Evolutionary conservation across 2,888 invertebrate species (phyloP).

Genomic region (Liopterus haemorrhoidalis): DNA sequence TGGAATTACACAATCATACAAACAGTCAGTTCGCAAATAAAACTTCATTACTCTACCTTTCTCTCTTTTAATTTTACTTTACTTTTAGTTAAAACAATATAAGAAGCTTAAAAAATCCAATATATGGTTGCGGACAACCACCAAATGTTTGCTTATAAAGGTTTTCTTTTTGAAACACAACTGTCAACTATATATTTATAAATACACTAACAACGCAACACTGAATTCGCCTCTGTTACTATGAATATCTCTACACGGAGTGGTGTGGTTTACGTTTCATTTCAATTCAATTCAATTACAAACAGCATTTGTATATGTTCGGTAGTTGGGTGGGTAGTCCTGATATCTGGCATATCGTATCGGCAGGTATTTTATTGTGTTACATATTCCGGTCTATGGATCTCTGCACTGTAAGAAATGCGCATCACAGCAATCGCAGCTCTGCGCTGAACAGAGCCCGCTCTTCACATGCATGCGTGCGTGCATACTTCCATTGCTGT

Average conservation of each 20-base stretch:
- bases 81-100: constrained; percentile 17
- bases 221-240: constrained; percentile 15
- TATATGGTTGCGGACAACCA: constrained; percentile 18
- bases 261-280: neutral
- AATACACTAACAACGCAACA: constrained; percentile 24
- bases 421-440: too few relatives aligned
- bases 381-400: too few relatives aligned
- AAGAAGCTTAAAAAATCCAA: constrained; percentile 23
- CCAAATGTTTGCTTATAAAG: constrained; percentile 20
- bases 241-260: constrained; percentile 11
- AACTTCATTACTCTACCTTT: constrained; percentile 11
- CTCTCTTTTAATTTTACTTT: too few relatives aligned
- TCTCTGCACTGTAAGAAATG: too few relatives aligned
- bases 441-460: too few relatives aligned
- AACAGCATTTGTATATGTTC: neutral
- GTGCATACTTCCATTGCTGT: too few relatives aligned
- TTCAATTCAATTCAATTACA: neutral
- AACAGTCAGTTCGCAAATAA: constrained; percentile 17
- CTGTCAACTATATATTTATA: constrained; percentile 23
- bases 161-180: constrained; percentile 21
- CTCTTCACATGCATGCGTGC: too few relatives aligned
- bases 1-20: too few relatives aligned
- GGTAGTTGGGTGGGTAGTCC: too few relatives aligned
- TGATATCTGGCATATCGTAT: too few relatives aligned
- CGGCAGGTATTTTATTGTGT: too few relatives aligned